Percentiles rank a stretch among this genome's conserved stretches.
Conservation (phyloP, 2,797 vertebrate genomes). For the Takifugu ocellatus region DNA sequence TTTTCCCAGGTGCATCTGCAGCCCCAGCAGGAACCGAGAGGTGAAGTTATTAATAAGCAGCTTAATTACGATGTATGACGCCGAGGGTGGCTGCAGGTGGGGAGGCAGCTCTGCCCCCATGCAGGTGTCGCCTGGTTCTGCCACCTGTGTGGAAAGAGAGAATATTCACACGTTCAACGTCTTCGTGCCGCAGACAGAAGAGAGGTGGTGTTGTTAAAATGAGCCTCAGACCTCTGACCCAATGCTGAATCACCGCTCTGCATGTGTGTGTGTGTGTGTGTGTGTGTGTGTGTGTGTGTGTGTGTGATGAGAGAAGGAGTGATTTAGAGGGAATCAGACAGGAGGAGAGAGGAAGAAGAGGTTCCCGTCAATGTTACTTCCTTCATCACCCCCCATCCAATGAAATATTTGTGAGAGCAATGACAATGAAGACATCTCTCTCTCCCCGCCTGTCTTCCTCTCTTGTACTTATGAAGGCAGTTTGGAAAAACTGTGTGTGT, state of each 20-base stretch:
- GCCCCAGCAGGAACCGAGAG: too few relatives aligned
- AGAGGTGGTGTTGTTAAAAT: too few relatives aligned
- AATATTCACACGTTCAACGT: too few relatives aligned
- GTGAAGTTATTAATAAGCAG: too few relatives aligned
- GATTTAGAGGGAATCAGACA: slow-evolving; percentile 57
- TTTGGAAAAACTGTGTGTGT: neutral
- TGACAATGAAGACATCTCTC: slow-evolving; percentile 38
- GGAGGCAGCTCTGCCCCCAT: too few relatives aligned
- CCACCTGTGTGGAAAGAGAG: too few relatives aligned
- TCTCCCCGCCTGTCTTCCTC: too few relatives aligned
- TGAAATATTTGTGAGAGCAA: slow-evolving; percentile 54
- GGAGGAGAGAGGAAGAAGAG: slow-evolving; percentile 58
- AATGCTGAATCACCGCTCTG: slow-evolving; percentile 20
- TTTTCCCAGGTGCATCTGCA: too few relatives aligned
- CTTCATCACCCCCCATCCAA: slow-evolving; percentile 30
- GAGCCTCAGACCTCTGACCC: slow-evolving; percentile 3
- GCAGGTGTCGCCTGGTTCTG: too few relatives aligned
- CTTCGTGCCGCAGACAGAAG: too few relatives aligned
- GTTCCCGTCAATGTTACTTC: slow-evolving; percentile 67
- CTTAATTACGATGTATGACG: too few relatives aligned
- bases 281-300: slow-evolving; percentile 29
- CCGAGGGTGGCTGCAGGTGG: too few relatives aligned
- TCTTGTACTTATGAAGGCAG: slow-evolving; percentile 7
- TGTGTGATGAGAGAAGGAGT: slow-evolving; percentile 1
- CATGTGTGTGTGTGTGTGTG: slow-evolving; percentile 14